Evolutionary conservation across 2,888 invertebrate genomes (phyloP).

Genomic region (Elysia crispata): DNA sequence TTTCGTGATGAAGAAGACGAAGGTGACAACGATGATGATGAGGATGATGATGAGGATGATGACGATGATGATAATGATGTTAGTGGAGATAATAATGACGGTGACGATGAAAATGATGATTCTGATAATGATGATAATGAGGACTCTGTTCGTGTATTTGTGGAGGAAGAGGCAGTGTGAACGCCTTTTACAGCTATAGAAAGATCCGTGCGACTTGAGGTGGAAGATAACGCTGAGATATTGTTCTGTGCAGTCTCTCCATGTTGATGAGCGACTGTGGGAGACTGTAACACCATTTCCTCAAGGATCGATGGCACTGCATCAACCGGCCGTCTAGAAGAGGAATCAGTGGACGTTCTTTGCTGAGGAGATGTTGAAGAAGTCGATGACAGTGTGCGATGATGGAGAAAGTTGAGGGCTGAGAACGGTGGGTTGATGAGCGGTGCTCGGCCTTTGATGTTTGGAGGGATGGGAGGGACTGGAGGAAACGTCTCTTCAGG

Average conservation of each 20-base stretch:
- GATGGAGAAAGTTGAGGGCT: slow-evolving; percentile 3
- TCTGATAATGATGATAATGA: slow-evolving; percentile 44
- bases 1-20: slow-evolving; percentile 14
- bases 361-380: slow-evolving; percentile 1
- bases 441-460: slow-evolving; percentile 19
- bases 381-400: slow-evolving; percentile 14
- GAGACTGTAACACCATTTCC: too few relatives aligned
- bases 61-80: neutral
- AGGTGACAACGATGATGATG: slow-evolving; percentile 7
- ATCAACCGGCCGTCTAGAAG: too few relatives aligned
- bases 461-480: slow-evolving; percentile 25
- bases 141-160: slow-evolving; percentile 35
- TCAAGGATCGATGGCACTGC: too few relatives aligned
- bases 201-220: too few relatives aligned
- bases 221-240: too few relatives aligned
- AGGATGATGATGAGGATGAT: slow-evolving; percentile 20
- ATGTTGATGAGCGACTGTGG: too few relatives aligned
- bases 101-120: slow-evolving; percentile 38
- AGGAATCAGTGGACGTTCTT: too few relatives aligned
- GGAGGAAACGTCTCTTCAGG: slow-evolving; percentile 37
- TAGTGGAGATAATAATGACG: slow-evolving; percentile 47
- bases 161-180: slow-evolving; percentile 45
- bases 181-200: neutral
- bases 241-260: too few relatives aligned
- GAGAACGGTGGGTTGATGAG: slow-evolving; percentile 12